These are phyloP conservation scores for Pelecanoides urinatrix DNA, from an alignment of 2,113 vertebrate species.

Conservation along the genomic window DNA sequence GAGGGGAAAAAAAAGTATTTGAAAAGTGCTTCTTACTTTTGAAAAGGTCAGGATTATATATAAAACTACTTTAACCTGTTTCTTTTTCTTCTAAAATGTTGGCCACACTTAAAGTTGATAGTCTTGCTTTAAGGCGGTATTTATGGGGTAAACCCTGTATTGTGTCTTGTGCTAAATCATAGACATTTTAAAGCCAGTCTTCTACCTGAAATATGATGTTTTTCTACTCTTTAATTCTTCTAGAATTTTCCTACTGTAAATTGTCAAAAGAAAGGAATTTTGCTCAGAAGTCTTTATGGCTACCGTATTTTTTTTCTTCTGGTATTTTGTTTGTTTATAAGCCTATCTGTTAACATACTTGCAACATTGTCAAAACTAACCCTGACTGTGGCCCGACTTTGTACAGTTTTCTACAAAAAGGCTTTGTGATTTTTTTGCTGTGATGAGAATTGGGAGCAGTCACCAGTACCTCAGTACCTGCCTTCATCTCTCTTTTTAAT, in stretches of 20 bases:
- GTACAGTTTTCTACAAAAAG: background rate
- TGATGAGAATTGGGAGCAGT: background rate
- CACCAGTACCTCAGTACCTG: background rate
- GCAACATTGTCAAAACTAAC: background rate
- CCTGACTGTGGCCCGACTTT: background rate
- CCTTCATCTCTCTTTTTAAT: background rate
- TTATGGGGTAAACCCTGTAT: background rate
- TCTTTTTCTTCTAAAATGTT: background rate
- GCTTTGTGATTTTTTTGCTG: background rate
- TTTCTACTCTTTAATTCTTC: background rate
- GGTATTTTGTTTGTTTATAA: background rate
- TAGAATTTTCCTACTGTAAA: background rate
- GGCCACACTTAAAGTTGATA: background rate
- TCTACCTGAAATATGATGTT: background rate
- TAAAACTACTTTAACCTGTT: background rate
- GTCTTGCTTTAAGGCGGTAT: conserved; percentile 7
- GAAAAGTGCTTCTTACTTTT: conserved; percentile 23
- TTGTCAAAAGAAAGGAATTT: background rate
- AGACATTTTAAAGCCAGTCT: background rate
- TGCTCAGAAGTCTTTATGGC: background rate
- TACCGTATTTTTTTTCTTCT: background rate
- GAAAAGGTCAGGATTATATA: conserved; percentile 30
- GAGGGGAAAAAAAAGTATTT: background rate
- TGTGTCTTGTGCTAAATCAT: background rate
- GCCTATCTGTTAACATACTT: background rate